Percentiles rank a stretch among this genome's conserved stretches.
phyloP scores from a whole-genome alignment of 2,113 vertebrate species.

The Podocnemis expansa region DNA sequence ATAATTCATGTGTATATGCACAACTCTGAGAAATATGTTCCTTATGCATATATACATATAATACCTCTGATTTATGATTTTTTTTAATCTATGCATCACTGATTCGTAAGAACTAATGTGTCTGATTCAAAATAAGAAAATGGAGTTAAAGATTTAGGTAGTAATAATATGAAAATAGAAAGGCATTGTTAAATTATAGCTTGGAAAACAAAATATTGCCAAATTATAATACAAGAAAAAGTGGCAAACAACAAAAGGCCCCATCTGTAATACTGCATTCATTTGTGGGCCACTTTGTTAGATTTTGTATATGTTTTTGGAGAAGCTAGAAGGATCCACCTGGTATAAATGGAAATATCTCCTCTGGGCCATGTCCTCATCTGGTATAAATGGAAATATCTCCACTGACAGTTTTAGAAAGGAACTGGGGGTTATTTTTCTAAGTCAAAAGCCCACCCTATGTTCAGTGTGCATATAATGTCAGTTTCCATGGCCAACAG shows the following conservation, averaged over 20 bases:
- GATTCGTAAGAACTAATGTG: background rate
- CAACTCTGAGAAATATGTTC: background rate
- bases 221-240: background rate
- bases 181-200: background rate
- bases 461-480: background rate
- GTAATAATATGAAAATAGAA: background rate
- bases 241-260: background rate
- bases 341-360: background rate
- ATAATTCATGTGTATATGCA: background rate
- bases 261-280: background rate
- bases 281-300: constrained; percentile 7
- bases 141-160: background rate
- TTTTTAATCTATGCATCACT: background rate
- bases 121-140: background rate
- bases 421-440: constrained; percentile 16
- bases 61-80: background rate
- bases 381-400: background rate
- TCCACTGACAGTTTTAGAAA: background rate
- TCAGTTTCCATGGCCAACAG: background rate
- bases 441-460: background rate
- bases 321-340: background rate
- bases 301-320: background rate
- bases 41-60: background rate
- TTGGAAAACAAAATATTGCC: background rate
- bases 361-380: background rate